Percentiles rank a stretch among this genome's conserved stretches.
Evolutionary conservation across 2,888 invertebrate species (phyloP).

Genomic region (Apamea sordens): DNA sequence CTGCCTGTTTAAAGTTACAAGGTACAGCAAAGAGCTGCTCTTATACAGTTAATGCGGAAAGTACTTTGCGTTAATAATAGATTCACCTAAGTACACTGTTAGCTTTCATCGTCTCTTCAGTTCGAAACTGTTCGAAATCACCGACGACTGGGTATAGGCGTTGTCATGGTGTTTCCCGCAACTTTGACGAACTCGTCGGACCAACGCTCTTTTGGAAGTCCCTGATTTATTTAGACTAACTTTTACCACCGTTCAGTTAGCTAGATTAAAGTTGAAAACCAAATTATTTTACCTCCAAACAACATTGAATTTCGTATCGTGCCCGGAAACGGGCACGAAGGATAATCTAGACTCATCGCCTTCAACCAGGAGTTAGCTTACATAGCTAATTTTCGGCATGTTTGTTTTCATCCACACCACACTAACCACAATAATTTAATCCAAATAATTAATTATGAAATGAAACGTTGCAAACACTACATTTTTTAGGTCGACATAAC

Average conservation of each 20-base stretch:
- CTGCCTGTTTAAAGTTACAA: neutral
- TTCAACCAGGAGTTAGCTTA: neutral
- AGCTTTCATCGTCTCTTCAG: neutral
- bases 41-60: no score
- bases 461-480: slow-evolving; percentile 1
- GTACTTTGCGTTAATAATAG: no score
- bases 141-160: neutral
- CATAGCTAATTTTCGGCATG: neutral
- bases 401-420: neutral
- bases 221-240: neutral
- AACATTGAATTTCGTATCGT: slow-evolving; percentile 23
- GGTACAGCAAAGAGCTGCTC: neutral
- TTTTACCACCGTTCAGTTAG: neutral
- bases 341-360: neutral
- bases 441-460: neutral
- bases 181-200: neutral
- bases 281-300: slow-evolving; percentile 50
- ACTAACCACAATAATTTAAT: neutral
- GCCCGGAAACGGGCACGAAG: slow-evolving; percentile 27
- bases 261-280: neutral
- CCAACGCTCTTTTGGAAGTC: neutral
- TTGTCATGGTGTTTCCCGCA: neutral
- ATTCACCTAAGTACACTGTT: neutral
- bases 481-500: neutral
- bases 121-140: neutral